Conservation (phyloP, 2,797 vertebrate genomes). For the Babyrousa celebensis region DNA sequence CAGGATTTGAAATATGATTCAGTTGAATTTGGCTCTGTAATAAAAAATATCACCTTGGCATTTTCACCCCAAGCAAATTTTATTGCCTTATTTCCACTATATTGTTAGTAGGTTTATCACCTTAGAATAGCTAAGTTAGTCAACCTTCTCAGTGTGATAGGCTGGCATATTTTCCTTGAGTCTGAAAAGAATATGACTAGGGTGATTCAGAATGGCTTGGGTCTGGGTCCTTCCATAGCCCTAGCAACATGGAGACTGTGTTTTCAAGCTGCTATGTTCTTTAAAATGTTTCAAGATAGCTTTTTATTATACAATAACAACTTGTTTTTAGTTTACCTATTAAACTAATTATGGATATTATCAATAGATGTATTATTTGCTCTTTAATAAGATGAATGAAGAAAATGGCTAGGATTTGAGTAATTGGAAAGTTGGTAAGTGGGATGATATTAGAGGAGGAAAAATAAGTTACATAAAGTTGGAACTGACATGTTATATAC, state of each 20-base stretch:
- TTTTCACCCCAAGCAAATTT: slow-evolving; percentile 13
- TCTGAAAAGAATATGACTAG: slow-evolving; percentile 14
- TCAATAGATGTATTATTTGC: neutral
- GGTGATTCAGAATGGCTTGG: neutral
- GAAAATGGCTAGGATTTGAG: slow-evolving; percentile 17
- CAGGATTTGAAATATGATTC: slow-evolving; percentile 33
- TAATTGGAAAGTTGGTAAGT: slow-evolving; percentile 17
- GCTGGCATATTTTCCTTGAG: neutral
- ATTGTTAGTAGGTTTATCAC: slow-evolving; percentile 31
- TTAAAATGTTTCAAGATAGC: neutral
- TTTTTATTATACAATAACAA: neutral
- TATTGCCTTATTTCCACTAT: neutral
- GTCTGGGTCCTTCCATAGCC: neutral
- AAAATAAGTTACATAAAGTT: slow-evolving; percentile 45
- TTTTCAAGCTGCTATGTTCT: slow-evolving; percentile 27
- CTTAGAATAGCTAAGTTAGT: neutral
- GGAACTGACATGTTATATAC: neutral
- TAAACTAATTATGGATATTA: neutral
- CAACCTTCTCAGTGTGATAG: neutral
- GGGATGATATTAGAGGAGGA: neutral
- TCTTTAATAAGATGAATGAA: slow-evolving; percentile 7
- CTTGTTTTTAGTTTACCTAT: neutral
- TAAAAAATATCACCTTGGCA: slow-evolving; percentile 49
- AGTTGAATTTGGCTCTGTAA: slow-evolving; percentile 31
- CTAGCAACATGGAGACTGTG: neutral